phyloP scores from a whole-genome alignment of 1,140 invertebrate species.

The Spodoptera litura region DNA sequence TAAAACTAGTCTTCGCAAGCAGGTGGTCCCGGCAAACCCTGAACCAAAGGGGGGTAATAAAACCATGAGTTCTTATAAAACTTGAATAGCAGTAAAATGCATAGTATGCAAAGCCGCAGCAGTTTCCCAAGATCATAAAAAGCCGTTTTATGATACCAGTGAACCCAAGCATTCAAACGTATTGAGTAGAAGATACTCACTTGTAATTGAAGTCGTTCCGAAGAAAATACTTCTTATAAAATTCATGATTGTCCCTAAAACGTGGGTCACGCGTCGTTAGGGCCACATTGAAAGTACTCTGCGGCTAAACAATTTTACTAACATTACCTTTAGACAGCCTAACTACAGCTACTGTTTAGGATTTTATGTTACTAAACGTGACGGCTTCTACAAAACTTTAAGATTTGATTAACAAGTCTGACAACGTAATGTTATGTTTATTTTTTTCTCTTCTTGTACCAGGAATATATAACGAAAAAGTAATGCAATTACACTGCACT shows the following conservation, averaged over 20 bases:
- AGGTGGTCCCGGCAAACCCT: no score
- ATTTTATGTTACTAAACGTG: no score
- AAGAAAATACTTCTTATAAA: slow-evolving; percentile 20
- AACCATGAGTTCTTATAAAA: slow-evolving; percentile 23
- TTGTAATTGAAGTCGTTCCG: slow-evolving; percentile 35
- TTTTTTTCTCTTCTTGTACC: no score
- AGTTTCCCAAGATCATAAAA: slow-evolving; percentile 28
- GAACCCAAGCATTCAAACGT: slow-evolving; percentile 37
- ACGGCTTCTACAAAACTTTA: no score
- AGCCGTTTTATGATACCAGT: slow-evolving; percentile 33
- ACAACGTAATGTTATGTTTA: no score
- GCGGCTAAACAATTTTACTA: slow-evolving; percentile 1
- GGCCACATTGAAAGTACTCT: neutral
- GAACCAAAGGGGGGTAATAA: neutral
- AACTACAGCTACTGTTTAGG: no score
- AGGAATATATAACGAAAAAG: no score
- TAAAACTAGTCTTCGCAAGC: no score
- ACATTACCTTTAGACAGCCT: neutral
- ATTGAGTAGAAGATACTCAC: slow-evolving; percentile 29
- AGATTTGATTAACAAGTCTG: no score
- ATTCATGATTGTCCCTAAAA: slow-evolving; percentile 22
- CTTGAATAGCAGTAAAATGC: slow-evolving; percentile 32
- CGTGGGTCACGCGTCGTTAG: neutral
- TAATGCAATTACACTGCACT: no score
- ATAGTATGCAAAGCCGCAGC: slow-evolving; percentile 43